These are phyloP conservation scores for Myotis daubentonii DNA, from an alignment of 2,797 vertebrate species.

Conservation along the genomic window DNA sequence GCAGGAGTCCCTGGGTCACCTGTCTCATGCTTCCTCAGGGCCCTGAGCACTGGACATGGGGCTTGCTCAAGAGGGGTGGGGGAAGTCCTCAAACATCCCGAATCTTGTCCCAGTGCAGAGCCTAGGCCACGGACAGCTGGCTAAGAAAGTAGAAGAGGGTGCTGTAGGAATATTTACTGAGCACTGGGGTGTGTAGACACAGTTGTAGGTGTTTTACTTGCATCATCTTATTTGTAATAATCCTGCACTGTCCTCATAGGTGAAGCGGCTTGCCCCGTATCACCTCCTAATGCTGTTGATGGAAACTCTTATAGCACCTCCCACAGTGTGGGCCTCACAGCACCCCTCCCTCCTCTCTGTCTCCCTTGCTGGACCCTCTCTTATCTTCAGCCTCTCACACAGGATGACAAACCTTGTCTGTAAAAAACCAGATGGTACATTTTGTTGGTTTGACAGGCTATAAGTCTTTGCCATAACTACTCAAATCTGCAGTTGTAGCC, in stretches of 20 bases:
- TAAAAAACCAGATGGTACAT: not conserved
- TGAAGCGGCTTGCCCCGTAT: not conserved
- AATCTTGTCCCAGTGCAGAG: not conserved
- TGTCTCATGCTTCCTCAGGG: not conserved
- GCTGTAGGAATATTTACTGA: not conserved
- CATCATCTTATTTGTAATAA: not conserved
- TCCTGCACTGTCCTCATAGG: not conserved
- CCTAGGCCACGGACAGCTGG: accelerated
- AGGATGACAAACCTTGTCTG: not conserved
- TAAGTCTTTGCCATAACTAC: not conserved
- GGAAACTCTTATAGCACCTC: not conserved
- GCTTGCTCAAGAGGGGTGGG: not conserved
- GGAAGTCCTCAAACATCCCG: not conserved
- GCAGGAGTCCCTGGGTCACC: not conserved
- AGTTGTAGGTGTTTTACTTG: not conserved
- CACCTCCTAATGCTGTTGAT: not conserved
- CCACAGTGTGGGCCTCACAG: not conserved
- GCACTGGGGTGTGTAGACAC: not conserved
- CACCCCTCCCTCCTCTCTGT: not conserved
- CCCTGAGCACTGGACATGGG: not conserved
- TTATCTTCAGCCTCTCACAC: not conserved
- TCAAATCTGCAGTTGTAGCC: not conserved
- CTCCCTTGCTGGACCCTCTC: not conserved
- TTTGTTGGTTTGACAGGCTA: not conserved
- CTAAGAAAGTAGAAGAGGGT: not conserved